Conservation (phyloP, 2,888 invertebrate species). For the Clanis bilineata region DNA sequence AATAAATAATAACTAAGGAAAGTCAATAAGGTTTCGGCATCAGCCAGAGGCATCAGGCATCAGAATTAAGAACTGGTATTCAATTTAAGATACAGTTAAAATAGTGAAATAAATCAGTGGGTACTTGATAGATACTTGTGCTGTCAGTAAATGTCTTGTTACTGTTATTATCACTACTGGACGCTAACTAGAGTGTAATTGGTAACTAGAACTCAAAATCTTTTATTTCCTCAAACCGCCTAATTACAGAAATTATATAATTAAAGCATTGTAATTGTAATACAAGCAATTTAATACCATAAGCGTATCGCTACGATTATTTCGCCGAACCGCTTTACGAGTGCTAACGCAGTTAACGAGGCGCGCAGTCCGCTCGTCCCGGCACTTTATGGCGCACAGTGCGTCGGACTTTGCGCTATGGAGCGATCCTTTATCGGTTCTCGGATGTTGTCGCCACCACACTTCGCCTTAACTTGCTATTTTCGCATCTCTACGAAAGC, state of each 20-base stretch:
- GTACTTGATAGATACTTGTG: too few relatives aligned
- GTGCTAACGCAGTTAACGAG: conserved; percentile 70
- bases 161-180: background rate
- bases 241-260: background rate
- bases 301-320: conserved; percentile 43
- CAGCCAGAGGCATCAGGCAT: too few relatives aligned
- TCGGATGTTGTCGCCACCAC: conserved; percentile 70
- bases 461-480: conserved; percentile 73
- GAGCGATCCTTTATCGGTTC: conserved; percentile 75
- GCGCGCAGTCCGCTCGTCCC: conserved; percentile 53
- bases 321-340: conserved; percentile 75
- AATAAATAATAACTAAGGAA: too few relatives aligned
- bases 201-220: background rate
- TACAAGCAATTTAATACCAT: conserved; percentile 10
- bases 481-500: conserved; percentile 67
- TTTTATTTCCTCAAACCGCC: background rate
- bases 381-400: conserved; percentile 58
- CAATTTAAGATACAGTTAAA: too few relatives aligned
- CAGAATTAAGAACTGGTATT: too few relatives aligned
- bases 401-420: conserved; percentile 26
- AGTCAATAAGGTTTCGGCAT: too few relatives aligned
- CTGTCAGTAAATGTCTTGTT: too few relatives aligned
- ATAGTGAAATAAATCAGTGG: too few relatives aligned
- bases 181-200: background rate
- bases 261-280: background rate